Evolutionary conservation across 2,888 invertebrate genomes (phyloP), one percentile per base, ranked within the genome.

Genomic region (Psylliodes chrysocephalus): DNA sequence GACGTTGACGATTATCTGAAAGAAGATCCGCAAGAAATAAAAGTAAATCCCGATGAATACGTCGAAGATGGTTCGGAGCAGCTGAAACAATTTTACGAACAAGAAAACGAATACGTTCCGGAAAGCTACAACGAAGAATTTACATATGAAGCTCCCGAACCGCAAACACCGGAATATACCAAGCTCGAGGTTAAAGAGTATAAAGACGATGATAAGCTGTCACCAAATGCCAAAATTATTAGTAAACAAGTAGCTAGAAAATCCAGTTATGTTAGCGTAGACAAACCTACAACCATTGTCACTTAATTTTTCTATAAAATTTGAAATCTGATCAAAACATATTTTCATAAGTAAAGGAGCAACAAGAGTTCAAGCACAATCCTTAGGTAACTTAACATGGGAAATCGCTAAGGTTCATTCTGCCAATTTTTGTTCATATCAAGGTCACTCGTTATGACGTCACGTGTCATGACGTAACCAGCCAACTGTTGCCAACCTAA

Each of bases 201-300:
- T 53, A 69, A 73, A 30, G 76, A 75, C 15, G 79, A 79, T 57
- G 75, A 76, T 3, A 67, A 66, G 6, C 68, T 79, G n/a, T 76
- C 79, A 18, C 73, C 75, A 18, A 78, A 77, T 52, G 79, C 79
- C 0, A 68, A 70, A 59, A 64, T 79, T 30, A 52, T 28, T 71
- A 75, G 49, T 69, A 60, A 33, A 73, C 74, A 62, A 73, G 66
- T 56, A 69, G 76, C n/a, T 64, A 66, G 53, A 71, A 72, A 51
- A 68, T 71, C 19, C 8, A 71, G 69, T 30, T 62, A 55, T 49
- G 62, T 73, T n/a, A 69, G 61, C 40, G 51, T 70, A 6, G 52
- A 67, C 28, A 47, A 63, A 55, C 67, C 69, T 25, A 38, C 22
- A 10, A 66, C 56, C 8, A 28, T 35, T 18, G 14, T 35, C 28